A percentile compares a stretch with the other conserved stretches of the same genome.
Evolutionary conservation across 1,140 invertebrate genomes (phyloP).

Genomic region (Calephelis nemesis): DNA sequence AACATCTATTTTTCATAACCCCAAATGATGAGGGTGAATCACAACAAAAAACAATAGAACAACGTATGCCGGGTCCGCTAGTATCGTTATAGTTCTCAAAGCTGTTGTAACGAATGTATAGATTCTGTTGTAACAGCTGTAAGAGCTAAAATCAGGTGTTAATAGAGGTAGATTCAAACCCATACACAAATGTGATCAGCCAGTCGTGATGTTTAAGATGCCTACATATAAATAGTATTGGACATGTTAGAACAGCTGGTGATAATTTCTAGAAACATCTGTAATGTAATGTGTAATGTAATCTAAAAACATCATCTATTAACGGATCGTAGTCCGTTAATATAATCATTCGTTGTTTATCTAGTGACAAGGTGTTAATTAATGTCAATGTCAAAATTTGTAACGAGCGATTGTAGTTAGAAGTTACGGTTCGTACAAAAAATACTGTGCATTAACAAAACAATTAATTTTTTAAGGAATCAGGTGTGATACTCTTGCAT

Average conservation of each 20-base stretch:
- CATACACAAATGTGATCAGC: slow-evolving; percentile 22
- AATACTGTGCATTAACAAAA: too few relatives aligned
- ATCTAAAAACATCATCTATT: background rate
- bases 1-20: too few relatives aligned
- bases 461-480: too few relatives aligned
- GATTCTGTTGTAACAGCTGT: too few relatives aligned
- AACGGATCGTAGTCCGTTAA: too few relatives aligned
- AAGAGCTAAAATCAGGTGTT: background rate
- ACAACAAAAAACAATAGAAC: too few relatives aligned
- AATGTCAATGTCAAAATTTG: too few relatives aligned
- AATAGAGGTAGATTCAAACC: slow-evolving; percentile 20
- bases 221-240: slow-evolving; percentile 22
- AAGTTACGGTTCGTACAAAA: too few relatives aligned
- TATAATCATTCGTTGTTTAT: background rate
- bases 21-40: too few relatives aligned
- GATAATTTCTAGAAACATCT: slow-evolving; percentile 18
- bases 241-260: background rate
- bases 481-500: too few relatives aligned
- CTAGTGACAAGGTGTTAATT: background rate
- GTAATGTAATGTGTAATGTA: background rate
- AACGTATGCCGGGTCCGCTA: too few relatives aligned
- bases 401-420: too few relatives aligned
- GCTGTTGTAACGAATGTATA: background rate
- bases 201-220: slow-evolving; percentile 22
- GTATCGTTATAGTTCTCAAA: background rate